Base-by-base conservation (phyloP, 2,797 vertebrate species). In the Onychomys torridus region DNA sequence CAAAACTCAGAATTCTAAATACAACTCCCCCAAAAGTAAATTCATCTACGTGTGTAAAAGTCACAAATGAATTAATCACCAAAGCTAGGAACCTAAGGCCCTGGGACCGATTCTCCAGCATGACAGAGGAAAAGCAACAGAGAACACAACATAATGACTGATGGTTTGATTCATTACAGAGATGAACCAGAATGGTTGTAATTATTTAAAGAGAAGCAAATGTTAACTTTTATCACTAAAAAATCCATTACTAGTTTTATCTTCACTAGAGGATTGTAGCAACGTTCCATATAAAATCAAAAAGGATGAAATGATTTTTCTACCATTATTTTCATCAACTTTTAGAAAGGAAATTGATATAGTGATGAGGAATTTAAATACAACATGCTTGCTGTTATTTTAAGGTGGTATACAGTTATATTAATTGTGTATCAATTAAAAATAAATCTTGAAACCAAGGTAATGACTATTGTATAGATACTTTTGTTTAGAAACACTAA, bases 331-430 rank as follows among this genome's bases (percentile, higher is more conserved):
- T 27, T 21, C 55, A 19, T 83, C 65, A 82, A 43, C 12, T 93
- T 79, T 75, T 92, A 78, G 11, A 37, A 96, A 88, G 12, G 23
- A 5, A 88, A 3, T 8, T 85, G 86, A 89, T 82, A 92, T 83
- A 73, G 40, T 79, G 34, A 43, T 49, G 43, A 89, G 37, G 92
- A 85, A 34, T 46, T 76, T 82, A 76, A 88, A 87, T 67, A 43
- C 52, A 16, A 57, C 2, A 69, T 23, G 32, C 6, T 29, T 34
- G 52, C 79, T 93, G 34, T 73, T 90, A 94, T 87, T 83, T 94
- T 77, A 63, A 92, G 8, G 21, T 71, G 55, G 37, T 46, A 32
- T 63, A 61, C 16, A 34, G 37, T 34, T 8, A 76, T 43, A 40
- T 32, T 76, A 90, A 88, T 34, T 27, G 55, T 81, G 2, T 21